A percentile compares a stretch with the other conserved stretches of the same genome.
Conservation (phyloP, 2,797 vertebrate genomes). For the Lutjanus campechanus region DNA sequence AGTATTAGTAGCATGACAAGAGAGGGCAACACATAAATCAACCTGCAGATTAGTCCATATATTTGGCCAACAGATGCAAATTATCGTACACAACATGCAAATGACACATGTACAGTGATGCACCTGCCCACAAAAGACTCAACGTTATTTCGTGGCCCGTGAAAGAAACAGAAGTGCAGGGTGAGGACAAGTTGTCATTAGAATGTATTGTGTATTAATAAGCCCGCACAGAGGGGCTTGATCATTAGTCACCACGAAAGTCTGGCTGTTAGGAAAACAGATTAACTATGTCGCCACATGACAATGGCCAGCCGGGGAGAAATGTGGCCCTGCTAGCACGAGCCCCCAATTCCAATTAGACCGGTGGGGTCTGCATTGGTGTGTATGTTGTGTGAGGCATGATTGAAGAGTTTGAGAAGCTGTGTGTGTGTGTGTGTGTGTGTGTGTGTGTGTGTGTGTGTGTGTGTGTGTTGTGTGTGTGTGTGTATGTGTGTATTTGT, state of each 20-base stretch:
- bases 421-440: slow-evolving; percentile 22
- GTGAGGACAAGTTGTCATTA: slow-evolving; percentile 40
- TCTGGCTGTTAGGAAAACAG: slow-evolving; percentile 65
- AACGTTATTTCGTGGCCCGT: neutral
- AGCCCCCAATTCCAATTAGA: slow-evolving; percentile 66
- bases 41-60: neutral
- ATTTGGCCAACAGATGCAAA: slow-evolving; percentile 3
- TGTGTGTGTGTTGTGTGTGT: slow-evolving; percentile 28
- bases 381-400: slow-evolving; percentile 38
- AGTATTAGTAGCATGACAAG: neutral
- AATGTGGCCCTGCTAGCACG: slow-evolving; percentile 48
- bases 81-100: neutral
- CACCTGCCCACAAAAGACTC: neutral
- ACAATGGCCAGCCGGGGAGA: slow-evolving; percentile 61
- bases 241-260: slow-evolving; percentile 62
- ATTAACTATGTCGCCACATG: slow-evolving; percentile 64
- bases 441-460: slow-evolving; percentile 3
- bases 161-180: slow-evolving; percentile 22
- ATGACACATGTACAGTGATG: neutral
- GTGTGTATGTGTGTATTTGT: slow-evolving; percentile 8
- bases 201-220: slow-evolving; percentile 59
- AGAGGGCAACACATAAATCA: neutral
- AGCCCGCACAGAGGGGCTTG: slow-evolving; percentile 33
- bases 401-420: slow-evolving; percentile 46
- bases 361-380: slow-evolving; percentile 3